phyloP scores from a whole-genome alignment of 2,888 invertebrate species.

The Sepiola atlantica region DNA sequence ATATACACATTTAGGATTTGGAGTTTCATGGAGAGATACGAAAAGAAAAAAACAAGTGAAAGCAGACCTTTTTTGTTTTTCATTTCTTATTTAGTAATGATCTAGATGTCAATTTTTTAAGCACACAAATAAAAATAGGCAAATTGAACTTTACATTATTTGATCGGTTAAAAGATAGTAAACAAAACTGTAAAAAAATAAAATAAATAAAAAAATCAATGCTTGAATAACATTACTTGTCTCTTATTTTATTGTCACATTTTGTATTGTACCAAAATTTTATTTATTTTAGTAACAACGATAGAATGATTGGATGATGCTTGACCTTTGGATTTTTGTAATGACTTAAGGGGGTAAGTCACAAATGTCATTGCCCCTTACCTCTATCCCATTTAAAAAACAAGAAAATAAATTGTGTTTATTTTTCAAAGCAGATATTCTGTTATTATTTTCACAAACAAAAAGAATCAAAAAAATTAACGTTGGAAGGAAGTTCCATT shows the following conservation, averaged over 20 bases:
- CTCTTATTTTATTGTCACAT: not conserved
- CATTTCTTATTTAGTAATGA: not conserved
- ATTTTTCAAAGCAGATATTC: not conserved
- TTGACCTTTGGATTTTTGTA: not conserved
- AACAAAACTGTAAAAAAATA: not conserved
- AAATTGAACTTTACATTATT: conserved; percentile 32
- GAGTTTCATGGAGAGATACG: not conserved
- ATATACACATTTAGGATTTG: not conserved
- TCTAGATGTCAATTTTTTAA: not conserved
- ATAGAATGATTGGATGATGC: not conserved
- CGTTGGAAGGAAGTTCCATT: not conserved
- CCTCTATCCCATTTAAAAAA: too few species aligned
- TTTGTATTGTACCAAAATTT: not conserved
- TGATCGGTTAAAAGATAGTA: not conserved
- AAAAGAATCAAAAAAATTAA: not conserved
- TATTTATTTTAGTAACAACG: not conserved
- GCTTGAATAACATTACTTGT: not conserved
- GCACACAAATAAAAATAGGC: not conserved
- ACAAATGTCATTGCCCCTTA: not conserved
- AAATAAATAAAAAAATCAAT: too few species aligned
- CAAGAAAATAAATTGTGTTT: not conserved
- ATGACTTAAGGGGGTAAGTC: not conserved
- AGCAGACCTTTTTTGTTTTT: not conserved
- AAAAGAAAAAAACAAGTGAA: not conserved
- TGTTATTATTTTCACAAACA: not conserved